A percentile compares a stretch with the other conserved stretches of the same genome.
These are phyloP conservation scores for Xanthorhoe designata DNA, from an alignment of 2,888 invertebrate species.

Conservation along the genomic window DNA sequence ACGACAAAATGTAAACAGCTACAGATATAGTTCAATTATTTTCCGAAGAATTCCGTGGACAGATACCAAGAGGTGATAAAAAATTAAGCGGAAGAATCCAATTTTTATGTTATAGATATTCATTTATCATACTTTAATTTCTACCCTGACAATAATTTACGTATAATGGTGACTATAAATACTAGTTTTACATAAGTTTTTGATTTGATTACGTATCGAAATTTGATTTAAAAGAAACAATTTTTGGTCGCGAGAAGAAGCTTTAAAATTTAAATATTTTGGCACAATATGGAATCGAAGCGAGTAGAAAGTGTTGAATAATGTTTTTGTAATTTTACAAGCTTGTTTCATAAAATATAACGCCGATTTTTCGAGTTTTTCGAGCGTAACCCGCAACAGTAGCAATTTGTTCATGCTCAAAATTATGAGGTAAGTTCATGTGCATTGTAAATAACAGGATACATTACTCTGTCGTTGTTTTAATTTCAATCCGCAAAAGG, in stretches of 20 bases:
- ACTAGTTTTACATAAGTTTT: conserved; percentile 76
- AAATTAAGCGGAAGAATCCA: conserved; percentile 76
- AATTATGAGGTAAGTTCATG: conserved; percentile 54
- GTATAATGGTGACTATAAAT: conserved; percentile 91
- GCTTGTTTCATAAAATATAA: conserved; percentile 39
- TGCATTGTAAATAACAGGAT: conserved; percentile 52
- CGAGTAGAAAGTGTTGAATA: conserved; percentile 51
- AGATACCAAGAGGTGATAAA: conserved; percentile 76
- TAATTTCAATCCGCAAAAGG: conserved; percentile 44
- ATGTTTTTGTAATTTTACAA: conserved; percentile 18
- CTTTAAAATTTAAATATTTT: conserved; percentile 64
- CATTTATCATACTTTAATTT: conserved; percentile 73
- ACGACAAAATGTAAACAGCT: conserved; percentile 63
- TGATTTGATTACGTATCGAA: conserved; percentile 77
- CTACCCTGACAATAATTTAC: conserved; percentile 95
- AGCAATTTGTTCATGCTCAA: conserved; percentile 47
- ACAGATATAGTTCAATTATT: conserved; percentile 47
- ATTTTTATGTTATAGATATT: conserved; percentile 69
- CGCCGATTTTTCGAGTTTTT: conserved; percentile 44
- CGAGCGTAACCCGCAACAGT: conserved; percentile 44
- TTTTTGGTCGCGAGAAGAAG: conserved; percentile 57
- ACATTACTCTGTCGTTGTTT: conserved; percentile 51
- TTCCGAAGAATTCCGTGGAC: conserved; percentile 74
- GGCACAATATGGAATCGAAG: conserved; percentile 79
- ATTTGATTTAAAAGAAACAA: conserved; percentile 45